Percentiles rank a stretch among this genome's conserved stretches.
Conservation (phyloP, 2,113 vertebrate genomes). For the Paramisgurnus dabryanus region DNA sequence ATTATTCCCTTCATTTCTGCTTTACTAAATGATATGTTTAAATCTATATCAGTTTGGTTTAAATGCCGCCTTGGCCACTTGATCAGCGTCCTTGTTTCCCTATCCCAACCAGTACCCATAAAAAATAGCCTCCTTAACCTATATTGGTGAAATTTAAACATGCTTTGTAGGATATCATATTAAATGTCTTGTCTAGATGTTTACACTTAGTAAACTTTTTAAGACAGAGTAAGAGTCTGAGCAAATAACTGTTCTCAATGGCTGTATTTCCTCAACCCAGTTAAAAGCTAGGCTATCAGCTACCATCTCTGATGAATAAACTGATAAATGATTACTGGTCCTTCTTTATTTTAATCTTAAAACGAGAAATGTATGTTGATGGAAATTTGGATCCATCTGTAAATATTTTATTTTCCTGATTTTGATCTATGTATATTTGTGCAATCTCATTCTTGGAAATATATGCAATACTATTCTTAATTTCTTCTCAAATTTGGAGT, state of each 20-base stretch:
- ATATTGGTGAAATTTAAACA: background rate
- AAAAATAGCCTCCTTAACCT: background rate
- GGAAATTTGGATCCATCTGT: no score
- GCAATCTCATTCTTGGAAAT: no score
- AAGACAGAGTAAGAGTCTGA: background rate
- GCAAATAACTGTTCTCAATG: background rate
- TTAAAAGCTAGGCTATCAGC: no score
- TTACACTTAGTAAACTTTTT: background rate
- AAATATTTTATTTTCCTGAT: no score
- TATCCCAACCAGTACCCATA: background rate
- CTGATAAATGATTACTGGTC: background rate
- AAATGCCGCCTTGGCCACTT: no score
- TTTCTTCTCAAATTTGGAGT: no score
- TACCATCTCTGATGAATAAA: background rate
- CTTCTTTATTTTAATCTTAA: background rate
- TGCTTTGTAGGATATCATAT: background rate
- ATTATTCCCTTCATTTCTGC: background rate
- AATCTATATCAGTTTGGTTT: background rate
- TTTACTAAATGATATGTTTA: background rate
- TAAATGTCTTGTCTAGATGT: background rate
- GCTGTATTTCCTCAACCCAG: background rate
- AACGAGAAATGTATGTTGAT: background rate
- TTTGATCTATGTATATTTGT: no score
- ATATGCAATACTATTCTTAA: no score
- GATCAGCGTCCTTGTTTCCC: background rate